Evolutionary conservation across 2,888 invertebrate species (phyloP).

Genomic region (Drosophila austrosaltans): DNA sequence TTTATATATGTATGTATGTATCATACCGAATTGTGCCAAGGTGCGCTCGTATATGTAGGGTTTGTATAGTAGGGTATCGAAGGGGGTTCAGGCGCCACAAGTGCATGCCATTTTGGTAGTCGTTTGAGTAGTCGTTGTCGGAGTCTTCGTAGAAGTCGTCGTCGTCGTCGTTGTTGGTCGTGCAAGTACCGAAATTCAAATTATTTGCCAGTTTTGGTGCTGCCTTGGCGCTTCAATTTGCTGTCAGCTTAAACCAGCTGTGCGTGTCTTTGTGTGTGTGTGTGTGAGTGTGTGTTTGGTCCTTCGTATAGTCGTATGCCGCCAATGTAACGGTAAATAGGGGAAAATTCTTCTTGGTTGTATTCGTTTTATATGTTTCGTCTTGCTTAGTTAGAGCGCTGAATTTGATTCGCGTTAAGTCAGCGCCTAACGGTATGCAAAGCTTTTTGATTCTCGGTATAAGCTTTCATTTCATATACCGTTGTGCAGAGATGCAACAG

Average conservation of each 20-base stretch:
- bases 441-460: constrained; percentile 41
- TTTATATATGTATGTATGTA: neutral
- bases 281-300: neutral
- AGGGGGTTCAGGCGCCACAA: constrained; percentile 50
- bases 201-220: constrained; percentile 4
- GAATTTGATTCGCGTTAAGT: constrained; percentile 21
- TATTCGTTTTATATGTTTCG: neutral
- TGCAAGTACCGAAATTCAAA: constrained; percentile 18
- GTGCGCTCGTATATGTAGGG: neutral
- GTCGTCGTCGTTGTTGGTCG: neutral
- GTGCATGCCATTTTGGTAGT: constrained; percentile 47
- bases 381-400: constrained; percentile 14
- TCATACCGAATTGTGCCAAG: constrained; percentile 10
- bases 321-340: constrained; percentile 2
- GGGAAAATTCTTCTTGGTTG: neutral
- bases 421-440: constrained; percentile 43
- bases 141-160: constrained; percentile 5
- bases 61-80: neutral
- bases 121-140: constrained; percentile 5
- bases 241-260: constrained; percentile 16
- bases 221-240: neutral
- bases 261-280: constrained; percentile 5
- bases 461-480: constrained; percentile 36
- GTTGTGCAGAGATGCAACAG: constrained; percentile 58
- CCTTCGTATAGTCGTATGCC: neutral